Base-by-base conservation (phyloP, 92 coral and sea anemone genomes). In the Plumapathes pennacea region DNA sequence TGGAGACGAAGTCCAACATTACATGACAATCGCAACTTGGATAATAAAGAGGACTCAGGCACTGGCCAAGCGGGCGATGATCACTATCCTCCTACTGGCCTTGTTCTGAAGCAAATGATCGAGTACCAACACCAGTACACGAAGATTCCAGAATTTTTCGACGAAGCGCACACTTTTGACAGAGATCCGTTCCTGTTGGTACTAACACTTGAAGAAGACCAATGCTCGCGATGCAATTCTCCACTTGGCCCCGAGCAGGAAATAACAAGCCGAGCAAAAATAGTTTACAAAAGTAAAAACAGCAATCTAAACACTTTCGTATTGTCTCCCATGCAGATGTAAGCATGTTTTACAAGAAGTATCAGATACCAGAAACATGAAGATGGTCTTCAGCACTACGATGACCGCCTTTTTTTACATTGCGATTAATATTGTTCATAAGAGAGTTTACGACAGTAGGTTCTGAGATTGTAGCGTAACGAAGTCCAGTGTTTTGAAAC, bases 381-480 rank as follows among this genome's bases (percentile, higher is more conserved):
- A 10, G 80, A 72, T 33, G 80, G 80, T 3, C 24, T 72, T 1
- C 72, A 62, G 27, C 62, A 72, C 48, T 72, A 50, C 21, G 71
- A 72, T 40, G 81, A 74, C 36, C 45, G 21, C 19, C 72, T 22
- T 25, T 67, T 25, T 70, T 74, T 33, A 64, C 47, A 43, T 28
- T 74, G 15, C 34, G 47, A 19, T 46, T 72, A n/a, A 37, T 64
- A 50, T 8, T 43, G 23, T 54, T 54, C 26, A 46, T 73, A 14
- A 48, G 74, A 19, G 74, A 67, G 11, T 66, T 44, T 49, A 45
- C 55, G 24, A 59, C 64, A 74, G 82, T 56, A 74, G n/a, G n/a
- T n/a, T n/a, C n/a, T n/a, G n/a, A n/a, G n/a, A n/a, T n/a, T n/a
- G n/a, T n/a, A n/a, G n/a, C n/a, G n/a, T n/a, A n/a, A n/a, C n/a